A percentile compares a stretch with the other conserved stretches of the same genome.
Conservation (phyloP, 2,888 invertebrate species). For the Caenorhabditis doughertyi region DNA sequence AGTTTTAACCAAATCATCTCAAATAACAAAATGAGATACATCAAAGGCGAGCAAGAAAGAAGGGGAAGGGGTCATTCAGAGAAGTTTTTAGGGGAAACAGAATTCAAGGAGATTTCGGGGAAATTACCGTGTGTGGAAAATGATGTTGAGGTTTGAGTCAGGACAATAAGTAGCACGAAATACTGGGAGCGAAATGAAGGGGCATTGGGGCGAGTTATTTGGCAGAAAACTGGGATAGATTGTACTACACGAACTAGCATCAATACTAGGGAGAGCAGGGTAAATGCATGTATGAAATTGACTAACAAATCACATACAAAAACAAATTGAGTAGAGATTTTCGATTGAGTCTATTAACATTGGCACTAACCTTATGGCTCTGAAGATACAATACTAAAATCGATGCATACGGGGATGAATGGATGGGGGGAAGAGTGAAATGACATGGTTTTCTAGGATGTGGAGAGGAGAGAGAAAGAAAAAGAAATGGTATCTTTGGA, state of each 20-base stretch:
- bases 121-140: background rate
- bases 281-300: background rate
- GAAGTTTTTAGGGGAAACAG: too few relatives aligned
- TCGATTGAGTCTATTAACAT: background rate
- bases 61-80: background rate
- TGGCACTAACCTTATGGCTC: background rate
- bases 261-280: background rate
- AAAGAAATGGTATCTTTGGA: background rate
- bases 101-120: background rate
- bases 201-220: background rate
- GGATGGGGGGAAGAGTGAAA: background rate
- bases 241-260: slow-evolving; percentile 31
- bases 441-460: slow-evolving; percentile 11
- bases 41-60: background rate
- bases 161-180: background rate
- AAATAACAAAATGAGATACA: background rate
- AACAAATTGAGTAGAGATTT: background rate
- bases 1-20: too few relatives aligned
- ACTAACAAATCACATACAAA: background rate
- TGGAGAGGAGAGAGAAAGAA: background rate
- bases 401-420: slow-evolving; percentile 26
- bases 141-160: background rate
- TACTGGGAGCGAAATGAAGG: background rate
- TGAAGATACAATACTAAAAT: background rate
- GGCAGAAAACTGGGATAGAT: slow-evolving; percentile 8